These are phyloP conservation scores for Bothrops jararaca DNA, from an alignment of 2,113 vertebrate species.

Conservation along the genomic window DNA sequence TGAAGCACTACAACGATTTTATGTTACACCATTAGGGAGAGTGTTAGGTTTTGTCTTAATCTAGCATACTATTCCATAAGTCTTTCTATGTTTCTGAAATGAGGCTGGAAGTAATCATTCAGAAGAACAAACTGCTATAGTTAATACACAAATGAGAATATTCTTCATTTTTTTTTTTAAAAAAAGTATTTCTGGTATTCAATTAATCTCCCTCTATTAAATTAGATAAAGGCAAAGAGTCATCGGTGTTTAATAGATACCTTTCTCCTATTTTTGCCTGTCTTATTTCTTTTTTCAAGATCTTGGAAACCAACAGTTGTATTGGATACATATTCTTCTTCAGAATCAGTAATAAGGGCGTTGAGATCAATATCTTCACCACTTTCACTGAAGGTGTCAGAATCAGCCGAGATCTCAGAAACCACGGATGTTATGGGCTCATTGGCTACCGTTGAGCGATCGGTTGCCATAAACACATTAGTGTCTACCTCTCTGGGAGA, in stretches of 20 bases:
- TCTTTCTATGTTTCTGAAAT: not conserved
- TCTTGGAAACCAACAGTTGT: not conserved
- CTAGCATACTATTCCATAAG: not conserved
- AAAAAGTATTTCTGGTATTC: not conserved
- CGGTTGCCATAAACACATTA: not conserved
- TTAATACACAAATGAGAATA: not conserved
- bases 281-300: not conserved
- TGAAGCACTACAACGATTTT: not conserved
- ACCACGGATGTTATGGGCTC: not conserved
- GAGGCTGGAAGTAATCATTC: not conserved
- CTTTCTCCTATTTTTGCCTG: constrained; percentile 62
- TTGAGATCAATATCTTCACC: not conserved
- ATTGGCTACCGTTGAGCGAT: not conserved
- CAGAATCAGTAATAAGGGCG: not conserved
- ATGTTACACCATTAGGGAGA: not conserved
- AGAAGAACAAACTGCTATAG: not conserved
- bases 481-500: not conserved
- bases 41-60: not conserved
- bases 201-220: not conserved
- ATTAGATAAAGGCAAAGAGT: not conserved
- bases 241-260: constrained; percentile 37
- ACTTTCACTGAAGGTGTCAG: not conserved
- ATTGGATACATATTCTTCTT: not conserved
- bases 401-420: not conserved
- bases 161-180: not conserved